These are phyloP conservation scores for Acleris cristana DNA, from an alignment of 2,888 invertebrate species.

Conservation along the genomic window DNA sequence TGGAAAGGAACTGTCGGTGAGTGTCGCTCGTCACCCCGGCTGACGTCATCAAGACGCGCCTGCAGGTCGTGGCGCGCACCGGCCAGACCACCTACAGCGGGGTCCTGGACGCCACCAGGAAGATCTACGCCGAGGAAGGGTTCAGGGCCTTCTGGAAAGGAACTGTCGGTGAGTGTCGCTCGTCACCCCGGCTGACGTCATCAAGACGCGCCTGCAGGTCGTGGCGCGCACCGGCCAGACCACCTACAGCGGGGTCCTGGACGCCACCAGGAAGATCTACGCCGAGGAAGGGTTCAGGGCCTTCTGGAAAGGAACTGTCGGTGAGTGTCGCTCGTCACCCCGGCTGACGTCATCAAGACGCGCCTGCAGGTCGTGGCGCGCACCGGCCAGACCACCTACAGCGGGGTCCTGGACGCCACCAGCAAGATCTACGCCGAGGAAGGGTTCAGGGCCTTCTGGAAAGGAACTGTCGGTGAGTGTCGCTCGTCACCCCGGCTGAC, in stretches of 20 bases:
- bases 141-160: slow-evolving; percentile 88
- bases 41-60: not conserved
- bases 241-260: slow-evolving; percentile 95
- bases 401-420: slow-evolving; percentile 96
- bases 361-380: slow-evolving; percentile 94
- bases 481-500: not conserved
- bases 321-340: slow-evolving; percentile 57
- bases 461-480: slow-evolving; percentile 92
- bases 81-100: slow-evolving; percentile 99
- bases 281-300: slow-evolving; percentile 96
- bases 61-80: slow-evolving; percentile 93
- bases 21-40: slow-evolving; percentile 38
- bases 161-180: slow-evolving; percentile 25
- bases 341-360: slow-evolving; percentile 99
- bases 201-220: slow-evolving; percentile 82
- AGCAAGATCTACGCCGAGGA: slow-evolving; percentile 96
- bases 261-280: slow-evolving; percentile 96
- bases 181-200: too few relatives aligned
- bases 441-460: slow-evolving; percentile 98
- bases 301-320: slow-evolving; percentile 74
- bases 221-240: slow-evolving; percentile 98
- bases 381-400: slow-evolving; percentile 97
- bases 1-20: slow-evolving; percentile 98
- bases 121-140: slow-evolving; percentile 97
- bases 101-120: slow-evolving; percentile 94